Evolutionary conservation across 2,797 vertebrate genomes (phyloP), one percentile per base, ranked within the genome.

Genomic region (Chromis chromis): DNA sequence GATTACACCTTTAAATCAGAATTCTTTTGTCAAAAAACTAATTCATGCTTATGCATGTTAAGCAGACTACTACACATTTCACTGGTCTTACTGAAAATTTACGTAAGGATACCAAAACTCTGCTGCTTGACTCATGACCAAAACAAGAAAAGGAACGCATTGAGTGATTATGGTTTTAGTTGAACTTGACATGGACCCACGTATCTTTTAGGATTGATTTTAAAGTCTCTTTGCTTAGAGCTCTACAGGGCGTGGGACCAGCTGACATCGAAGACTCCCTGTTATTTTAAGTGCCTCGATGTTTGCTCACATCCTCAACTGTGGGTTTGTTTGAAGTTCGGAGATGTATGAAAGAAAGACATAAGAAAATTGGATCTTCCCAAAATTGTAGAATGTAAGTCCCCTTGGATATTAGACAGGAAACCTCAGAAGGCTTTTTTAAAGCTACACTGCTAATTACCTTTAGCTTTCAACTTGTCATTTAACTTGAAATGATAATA

Each of bases 231-330:
- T 50, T 66, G 50, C 73, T 68, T 70, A 42, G 65, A 68, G 31
- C 54, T 70, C 55, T 64, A 46, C 83, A 62, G 62, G 40, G 60
- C 53, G 76, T 33, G 21, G n/a, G 27, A 70, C 46, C 49, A 71
- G 40, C 55, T 59, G 48, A 53, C 42, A 77, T 61, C 2, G 7
- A 68, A 61, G 25, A 49, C 48, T 48, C 54, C 56, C 52, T 62
- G 63, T 73, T 78, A 62, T 68, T 83, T 76, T 79, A 70, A 79
- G 70, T 50, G 68, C 73, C 64, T 79, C 84, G 70, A 54, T 22
- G 42, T 76, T 72, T 46, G 55, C 61, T 74, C 63, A 60, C 39
- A 72, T 83, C 68, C 57, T 67, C 53, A 55, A 31, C 17, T 55
- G 59, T 62, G 69, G 25, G 16, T 57, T 36, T 69, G 46, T 49